These are phyloP conservation scores for Oxyura jamaicensis DNA, from an alignment of 2,113 vertebrate genomes.

Conservation along the genomic window DNA sequence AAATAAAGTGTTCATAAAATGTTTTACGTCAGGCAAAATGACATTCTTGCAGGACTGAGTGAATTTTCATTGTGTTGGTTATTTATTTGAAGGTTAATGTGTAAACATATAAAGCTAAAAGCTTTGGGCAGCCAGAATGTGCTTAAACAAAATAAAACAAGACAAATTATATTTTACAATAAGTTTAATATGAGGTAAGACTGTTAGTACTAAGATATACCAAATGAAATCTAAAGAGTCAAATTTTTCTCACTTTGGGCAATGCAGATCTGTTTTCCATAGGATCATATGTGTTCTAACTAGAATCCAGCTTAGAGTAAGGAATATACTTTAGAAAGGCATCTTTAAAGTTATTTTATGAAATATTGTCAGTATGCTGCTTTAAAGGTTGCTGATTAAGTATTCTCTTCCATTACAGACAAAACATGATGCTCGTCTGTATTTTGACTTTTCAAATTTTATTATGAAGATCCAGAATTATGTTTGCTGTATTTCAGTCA, in stretches of 20 bases:
- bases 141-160: not conserved
- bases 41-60: not conserved
- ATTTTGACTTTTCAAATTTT: not conserved
- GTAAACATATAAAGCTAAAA: not conserved
- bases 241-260: not conserved
- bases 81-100: constrained; percentile 21
- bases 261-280: not conserved
- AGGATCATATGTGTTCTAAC: not conserved
- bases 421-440: not conserved
- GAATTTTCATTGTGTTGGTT: not conserved
- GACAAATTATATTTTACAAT: not conserved
- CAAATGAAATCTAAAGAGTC: not conserved
- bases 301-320: not conserved
- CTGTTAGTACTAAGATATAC: not conserved
- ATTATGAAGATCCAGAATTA: not conserved
- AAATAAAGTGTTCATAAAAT: not conserved
- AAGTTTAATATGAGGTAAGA: not conserved
- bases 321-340: not conserved
- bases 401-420: not conserved
- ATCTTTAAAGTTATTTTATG: not conserved
- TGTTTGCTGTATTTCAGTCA: not conserved
- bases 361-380: not conserved
- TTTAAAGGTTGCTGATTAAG: not conserved
- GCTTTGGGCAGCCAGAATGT: not conserved
- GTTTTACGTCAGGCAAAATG: not conserved